phyloP scores from a whole-genome alignment of 2,797 vertebrate species.

The Melopsittacus undulatus region DNA sequence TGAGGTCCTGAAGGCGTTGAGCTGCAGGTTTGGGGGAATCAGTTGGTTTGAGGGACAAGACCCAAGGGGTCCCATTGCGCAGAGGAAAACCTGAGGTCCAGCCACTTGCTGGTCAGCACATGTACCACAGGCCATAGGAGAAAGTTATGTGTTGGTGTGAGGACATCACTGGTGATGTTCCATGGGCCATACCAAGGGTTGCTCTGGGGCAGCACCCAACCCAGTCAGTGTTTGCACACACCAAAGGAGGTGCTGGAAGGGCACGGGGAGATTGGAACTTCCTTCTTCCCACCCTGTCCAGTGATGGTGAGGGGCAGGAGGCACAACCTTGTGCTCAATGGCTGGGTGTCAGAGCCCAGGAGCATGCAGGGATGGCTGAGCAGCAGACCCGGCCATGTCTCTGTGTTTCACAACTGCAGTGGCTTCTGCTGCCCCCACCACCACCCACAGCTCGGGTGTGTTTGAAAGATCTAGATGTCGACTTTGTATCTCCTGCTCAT shows the following conservation, averaged over 20 bases:
- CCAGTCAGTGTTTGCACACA: fast-evolving
- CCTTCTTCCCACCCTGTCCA: fast-evolving
- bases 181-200: fast-evolving
- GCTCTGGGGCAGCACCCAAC: not conserved
- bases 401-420: not conserved
- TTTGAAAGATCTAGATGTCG: not conserved
- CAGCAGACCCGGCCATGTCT: not conserved
- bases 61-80: not conserved
- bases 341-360: not conserved
- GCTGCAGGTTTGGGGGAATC: not conserved
- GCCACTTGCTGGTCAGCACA: fast-evolving
- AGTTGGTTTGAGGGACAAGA: not conserved
- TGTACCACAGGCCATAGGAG: fast-evolving
- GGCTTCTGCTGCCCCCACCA: not conserved
- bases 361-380: not conserved
- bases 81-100: not conserved
- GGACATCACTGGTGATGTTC: not conserved
- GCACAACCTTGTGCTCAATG: fast-evolving
- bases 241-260: not conserved
- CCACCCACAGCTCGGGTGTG: conserved; percentile 15
- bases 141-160: fast-evolving
- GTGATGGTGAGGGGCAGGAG: not conserved
- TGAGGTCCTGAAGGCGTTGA: not conserved
- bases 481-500: conserved; percentile 58
- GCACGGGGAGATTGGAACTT: fast-evolving